Base-by-base conservation (phyloP, 1,140 invertebrate species). In the Himalopsyche phryganea region DNA sequence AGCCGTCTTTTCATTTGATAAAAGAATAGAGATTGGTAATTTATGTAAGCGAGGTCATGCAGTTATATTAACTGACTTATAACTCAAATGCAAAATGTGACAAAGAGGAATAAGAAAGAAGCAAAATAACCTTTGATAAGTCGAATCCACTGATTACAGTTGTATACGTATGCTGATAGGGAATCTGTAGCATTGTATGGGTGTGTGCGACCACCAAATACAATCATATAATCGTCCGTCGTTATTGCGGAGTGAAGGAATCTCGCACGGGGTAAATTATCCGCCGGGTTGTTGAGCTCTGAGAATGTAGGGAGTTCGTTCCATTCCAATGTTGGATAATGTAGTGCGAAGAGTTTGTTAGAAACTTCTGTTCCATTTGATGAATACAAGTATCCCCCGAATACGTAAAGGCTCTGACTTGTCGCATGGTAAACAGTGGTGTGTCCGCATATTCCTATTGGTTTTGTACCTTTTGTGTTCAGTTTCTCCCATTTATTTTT, bases 201-300 rank as follows among this genome's bases (percentile, higher is more conserved):
- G 66, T 83, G 81, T 11, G 87, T 84, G 9, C 85, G 78, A 19
- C 94, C 94, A 5, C 94, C 94, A 68, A 94, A 88, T 28, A 97
- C 80, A 5, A 96, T 81, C 92, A 98, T 94, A 66, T 90, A 93
- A 47, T 91, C 85, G 41, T 91, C 87, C 0, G 89, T 92, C 0
- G 87, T 89, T 0, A 95, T 87, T 1, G 93, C 91, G 0, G 91
- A 88, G 76, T 96, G 94, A 41, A 97, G 85, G 69, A 90, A 93
- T 56, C 92, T 83, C 1, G 85, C 83, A 51, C 85, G 79, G 0
- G 91, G 91, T 75, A 82, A 58, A 47, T 73, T 66, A 7, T 77
- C 73, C n/a, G 74, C 70, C 11, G 70, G 79, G 54, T 72, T 73
- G 63, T 80, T 86, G 33, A 80, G 66, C 32, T 86, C 84, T 23